Conservation (phyloP, 2,888 invertebrate species). For the Hirtodrosophila histrioides region DNA sequence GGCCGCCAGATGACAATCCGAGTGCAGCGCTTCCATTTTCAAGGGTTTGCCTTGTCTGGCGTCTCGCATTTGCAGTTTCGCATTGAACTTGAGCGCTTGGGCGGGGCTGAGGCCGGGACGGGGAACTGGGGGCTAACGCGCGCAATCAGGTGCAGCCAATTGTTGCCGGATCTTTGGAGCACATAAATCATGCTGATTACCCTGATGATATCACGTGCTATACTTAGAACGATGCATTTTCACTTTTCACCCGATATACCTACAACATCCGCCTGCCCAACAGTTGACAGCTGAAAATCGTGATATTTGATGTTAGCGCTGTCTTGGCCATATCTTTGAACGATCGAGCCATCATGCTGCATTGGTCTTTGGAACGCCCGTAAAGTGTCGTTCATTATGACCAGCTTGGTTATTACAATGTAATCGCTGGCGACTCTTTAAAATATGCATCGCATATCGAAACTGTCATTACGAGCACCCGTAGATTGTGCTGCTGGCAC, state of each 20-base stretch:
- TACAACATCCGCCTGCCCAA: constrained; percentile 62
- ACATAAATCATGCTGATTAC: constrained; percentile 61
- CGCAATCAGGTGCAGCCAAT: constrained; percentile 75
- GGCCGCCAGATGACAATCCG: constrained; percentile 49
- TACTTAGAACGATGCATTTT: constrained; percentile 76
- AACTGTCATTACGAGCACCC: constrained; percentile 26
- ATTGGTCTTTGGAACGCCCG: constrained; percentile 39
- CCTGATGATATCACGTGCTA: constrained; percentile 71
- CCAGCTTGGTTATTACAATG: constrained; percentile 56
- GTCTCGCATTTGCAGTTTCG: constrained; percentile 64
- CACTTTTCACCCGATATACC: constrained; percentile 62
- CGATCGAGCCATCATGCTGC: constrained; percentile 3
- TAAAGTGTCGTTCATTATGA: constrained; percentile 76
- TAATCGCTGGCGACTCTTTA: constrained; percentile 73
- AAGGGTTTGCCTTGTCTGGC: constrained; percentile 78
- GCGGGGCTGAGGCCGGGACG: constrained; percentile 5
- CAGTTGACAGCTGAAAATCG: constrained; percentile 75
- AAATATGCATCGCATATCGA: constrained; percentile 64
- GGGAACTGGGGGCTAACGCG: constrained; percentile 7
- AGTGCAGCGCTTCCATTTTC: constrained; percentile 65
- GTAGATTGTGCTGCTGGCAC: constrained; percentile 42
- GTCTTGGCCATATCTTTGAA: constrained; percentile 37
- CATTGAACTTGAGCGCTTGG: constrained; percentile 73
- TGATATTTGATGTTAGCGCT: constrained; percentile 70
- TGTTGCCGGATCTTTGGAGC: constrained; percentile 71